Evolutionary conservation across 2,113 vertebrate species (phyloP).

Genomic region (Microtus richardsoni): DNA sequence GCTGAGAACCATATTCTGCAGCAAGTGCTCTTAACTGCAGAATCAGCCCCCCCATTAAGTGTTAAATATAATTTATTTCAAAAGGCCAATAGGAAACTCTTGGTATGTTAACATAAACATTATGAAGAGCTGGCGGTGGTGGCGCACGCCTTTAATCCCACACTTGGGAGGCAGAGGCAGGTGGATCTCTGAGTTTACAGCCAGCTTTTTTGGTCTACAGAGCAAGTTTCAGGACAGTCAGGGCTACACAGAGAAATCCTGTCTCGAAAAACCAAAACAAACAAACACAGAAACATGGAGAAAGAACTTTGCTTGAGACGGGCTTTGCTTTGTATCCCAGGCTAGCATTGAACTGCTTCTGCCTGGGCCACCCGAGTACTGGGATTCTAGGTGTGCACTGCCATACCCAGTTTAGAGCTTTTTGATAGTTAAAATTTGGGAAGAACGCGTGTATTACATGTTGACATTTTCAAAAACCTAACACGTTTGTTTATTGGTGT

Average conservation of each 20-base stretch:
- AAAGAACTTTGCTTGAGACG: background rate
- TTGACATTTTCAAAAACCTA: background rate
- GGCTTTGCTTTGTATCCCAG: background rate
- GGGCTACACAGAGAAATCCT: no score
- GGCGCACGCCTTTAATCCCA: no score
- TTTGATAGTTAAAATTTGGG: background rate
- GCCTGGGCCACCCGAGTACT: no score
- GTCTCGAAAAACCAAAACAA: no score
- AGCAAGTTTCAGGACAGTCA: no score
- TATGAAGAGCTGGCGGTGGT: background rate
- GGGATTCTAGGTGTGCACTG: background rate
- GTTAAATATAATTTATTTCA: conserved; percentile 23
- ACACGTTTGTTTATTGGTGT: background rate
- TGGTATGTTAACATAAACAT: conserved; percentile 22
- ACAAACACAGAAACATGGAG: background rate
- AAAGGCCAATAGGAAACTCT: background rate
- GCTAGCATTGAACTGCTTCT: background rate
- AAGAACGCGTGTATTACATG: background rate
- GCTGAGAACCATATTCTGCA: background rate
- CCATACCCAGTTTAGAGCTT: no score
- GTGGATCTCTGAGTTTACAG: no score
- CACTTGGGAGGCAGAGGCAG: no score
- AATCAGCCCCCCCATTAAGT: background rate
- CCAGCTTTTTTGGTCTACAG: no score
- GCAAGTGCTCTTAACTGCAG: background rate